Base-by-base conservation (phyloP, 2,113 vertebrate species). In the Oreocharis arfaki region DNA sequence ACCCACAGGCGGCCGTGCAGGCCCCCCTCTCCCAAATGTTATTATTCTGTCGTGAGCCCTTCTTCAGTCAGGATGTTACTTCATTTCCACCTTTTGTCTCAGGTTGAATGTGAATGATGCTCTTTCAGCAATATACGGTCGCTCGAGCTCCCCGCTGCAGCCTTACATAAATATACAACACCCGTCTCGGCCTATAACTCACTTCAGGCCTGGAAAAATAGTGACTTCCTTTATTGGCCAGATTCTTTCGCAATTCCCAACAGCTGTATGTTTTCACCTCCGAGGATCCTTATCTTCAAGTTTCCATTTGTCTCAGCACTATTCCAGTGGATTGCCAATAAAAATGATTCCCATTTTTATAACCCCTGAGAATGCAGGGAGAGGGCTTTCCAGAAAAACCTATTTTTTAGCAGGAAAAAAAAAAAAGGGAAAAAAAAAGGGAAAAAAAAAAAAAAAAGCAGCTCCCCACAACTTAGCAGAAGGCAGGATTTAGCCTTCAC, bases 61-160 rank as follows among this genome's bases (percentile, higher is more conserved):
- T 98, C 98, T 98, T 95, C 33, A 47, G 97, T 98, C 98, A 99
- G 99, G 99, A 99, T 99, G 98, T 99, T 99, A 98, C 99, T 99
- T 99, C 99, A 99, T 99, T 99, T 99, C 99, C 99, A 99, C 98
- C 99, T 99, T 99, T 99, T 99, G 99, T 99, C 98, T 98, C 96
- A 60, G 97, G 96, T 97, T 99, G 98, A 99, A 99, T 99, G 99
- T 95, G 98, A 99, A 98, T 98, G 98, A 97, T 99, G 99, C 98
- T 99, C 99, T 98, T 98, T 99, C 99, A 99, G 99, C 99, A 99
- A 99, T 99, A 99, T 98, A 99, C 98, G 78, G 98, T 98, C 97
- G 98, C 98, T 99, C 97, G 94, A 98, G 98, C 99, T 98, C 98
- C 99, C 98, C 74, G 98, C 98, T 98, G 98, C 97, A 98, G 98